A percentile compares a stretch with the other conserved stretches of the same genome.
phyloP scores from a whole-genome alignment of 2,888 invertebrate species.

The Dromius quadrimaculatus region DNA sequence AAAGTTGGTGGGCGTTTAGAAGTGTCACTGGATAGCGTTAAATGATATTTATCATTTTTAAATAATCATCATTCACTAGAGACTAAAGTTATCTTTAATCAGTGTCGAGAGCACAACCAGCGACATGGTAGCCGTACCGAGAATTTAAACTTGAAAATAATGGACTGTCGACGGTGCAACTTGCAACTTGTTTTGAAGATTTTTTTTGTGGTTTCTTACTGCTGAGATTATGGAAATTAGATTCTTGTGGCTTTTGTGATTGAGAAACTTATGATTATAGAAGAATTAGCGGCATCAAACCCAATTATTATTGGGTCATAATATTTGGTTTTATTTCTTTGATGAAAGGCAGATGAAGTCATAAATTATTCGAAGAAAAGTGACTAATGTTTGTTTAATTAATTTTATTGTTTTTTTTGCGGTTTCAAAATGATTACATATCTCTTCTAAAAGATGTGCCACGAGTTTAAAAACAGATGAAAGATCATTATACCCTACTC shows the following conservation, averaged over 20 bases:
- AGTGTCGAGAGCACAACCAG: constrained; percentile 37
- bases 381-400: no score
- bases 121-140: constrained; percentile 9
- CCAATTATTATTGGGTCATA: not conserved
- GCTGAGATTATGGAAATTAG: not conserved
- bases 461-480: no score
- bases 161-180: not conserved
- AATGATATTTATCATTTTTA: constrained; percentile 50
- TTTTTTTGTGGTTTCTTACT: constrained; percentile 4
- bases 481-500: no score
- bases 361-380: no score
- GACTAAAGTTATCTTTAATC: constrained; percentile 42
- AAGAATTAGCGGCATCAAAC: not conserved
- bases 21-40: constrained; percentile 24
- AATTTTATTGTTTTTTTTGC: no score
- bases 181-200: not conserved
- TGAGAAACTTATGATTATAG: not conserved
- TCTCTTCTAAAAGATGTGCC: no score
- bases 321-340: not conserved
- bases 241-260: constrained; percentile 2
- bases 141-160: not conserved
- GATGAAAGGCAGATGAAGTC: no score
- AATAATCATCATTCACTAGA: constrained; percentile 48
- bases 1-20: not conserved
- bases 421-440: no score